Evolutionary conservation across 2,888 invertebrate species (phyloP), one percentile per base, ranked within the genome.

Genomic region (Pterostichus niger): DNA sequence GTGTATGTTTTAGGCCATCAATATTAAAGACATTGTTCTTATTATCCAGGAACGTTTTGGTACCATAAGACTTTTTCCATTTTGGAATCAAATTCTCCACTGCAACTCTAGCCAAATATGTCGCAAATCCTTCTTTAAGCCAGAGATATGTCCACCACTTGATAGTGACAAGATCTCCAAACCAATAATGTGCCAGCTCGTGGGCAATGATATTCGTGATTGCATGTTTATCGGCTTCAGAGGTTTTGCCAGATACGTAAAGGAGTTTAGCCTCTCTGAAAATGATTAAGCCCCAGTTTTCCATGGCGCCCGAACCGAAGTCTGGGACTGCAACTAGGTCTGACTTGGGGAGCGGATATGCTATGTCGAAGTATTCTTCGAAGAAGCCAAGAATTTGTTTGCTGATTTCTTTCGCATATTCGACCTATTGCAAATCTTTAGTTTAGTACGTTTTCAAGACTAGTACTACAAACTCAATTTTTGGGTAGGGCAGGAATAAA

Each of bases 241-340:
- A 93, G 0, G 94, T 93, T 44, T 93, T 90, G 33, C 91, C 90
- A 54, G 91, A 91, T 75, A 95, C 94, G 86, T 93, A 95, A 3
- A 96, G 90, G 85, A 96, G 88, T 0, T 93, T 93, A 0, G 94
- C 93, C 88, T 96, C 96, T 46, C 95, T 90, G 90, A 96, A 97
- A 0, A 97, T 97, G 85, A 98, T 94, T 84, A 97, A 91, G 1
- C 97, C 94, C 95, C 96, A 95, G 87, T 93, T 93, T 88, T 93
- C 93, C 95, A 96, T 96, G 83, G 95, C 95, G 0, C 94, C 95
- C 0, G 95, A 94, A 2, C 92, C 90, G 90, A 96, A 96, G 89
- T 96, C 96, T 0, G 96, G 96, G 73, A 96, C 93, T 7, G 96
- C 96, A 9, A 95, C 92, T 94, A 96, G 95, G 89, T 96, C 96